These are phyloP conservation scores for Clistopyga incitator DNA, from an alignment of 2,888 invertebrate genomes.

Conservation along the genomic window DNA sequence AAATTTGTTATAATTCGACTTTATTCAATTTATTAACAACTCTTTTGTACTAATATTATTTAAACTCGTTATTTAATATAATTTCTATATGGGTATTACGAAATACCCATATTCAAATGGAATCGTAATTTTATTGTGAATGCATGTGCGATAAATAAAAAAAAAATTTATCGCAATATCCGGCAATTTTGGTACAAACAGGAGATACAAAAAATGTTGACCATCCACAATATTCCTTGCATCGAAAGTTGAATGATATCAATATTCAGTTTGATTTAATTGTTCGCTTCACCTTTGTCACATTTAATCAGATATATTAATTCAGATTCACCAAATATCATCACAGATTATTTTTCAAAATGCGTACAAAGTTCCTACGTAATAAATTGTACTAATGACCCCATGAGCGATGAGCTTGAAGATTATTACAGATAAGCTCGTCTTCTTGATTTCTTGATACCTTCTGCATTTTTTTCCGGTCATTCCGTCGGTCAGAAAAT, in stretches of 20 bases:
- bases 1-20: no score
- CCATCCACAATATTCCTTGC: neutral
- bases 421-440: slow-evolving; percentile 2
- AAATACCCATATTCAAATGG: no score
- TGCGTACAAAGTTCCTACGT: neutral
- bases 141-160: no score
- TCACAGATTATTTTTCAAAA: neutral
- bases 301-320: neutral
- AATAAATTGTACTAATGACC: neutral
- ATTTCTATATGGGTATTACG: no score
- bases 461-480: slow-evolving; percentile 3
- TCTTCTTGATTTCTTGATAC: neutral
- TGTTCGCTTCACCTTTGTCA: neutral
- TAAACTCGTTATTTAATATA: no score
- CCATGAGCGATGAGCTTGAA: neutral
- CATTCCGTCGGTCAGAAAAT: neutral
- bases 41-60: no score
- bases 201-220: neutral
- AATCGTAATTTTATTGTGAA: no score
- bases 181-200: neutral
- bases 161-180: neutral
- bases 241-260: neutral
- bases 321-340: neutral
- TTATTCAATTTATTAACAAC: no score
- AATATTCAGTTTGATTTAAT: neutral